phyloP scores from a whole-genome alignment of 2,888 invertebrate genomes.

The Eretmocerus hayati region DNA sequence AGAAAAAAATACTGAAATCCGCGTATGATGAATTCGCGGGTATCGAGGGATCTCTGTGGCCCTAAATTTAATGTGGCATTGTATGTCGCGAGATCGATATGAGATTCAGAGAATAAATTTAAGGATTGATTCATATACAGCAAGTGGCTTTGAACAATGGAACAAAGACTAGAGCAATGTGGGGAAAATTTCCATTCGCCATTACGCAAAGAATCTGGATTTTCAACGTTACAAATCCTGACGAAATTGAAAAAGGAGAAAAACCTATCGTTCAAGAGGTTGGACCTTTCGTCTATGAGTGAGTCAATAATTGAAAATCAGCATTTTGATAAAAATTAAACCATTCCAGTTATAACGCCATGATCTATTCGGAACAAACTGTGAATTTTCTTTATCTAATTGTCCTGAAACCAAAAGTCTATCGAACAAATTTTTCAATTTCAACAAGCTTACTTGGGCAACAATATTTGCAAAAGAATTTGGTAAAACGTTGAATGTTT shows the following conservation, averaged over 20 bases:
- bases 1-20: no score
- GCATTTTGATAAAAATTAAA: not conserved
- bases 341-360: not conserved
- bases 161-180: slow-evolving; percentile 55
- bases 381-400: not conserved
- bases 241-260: slow-evolving; percentile 62
- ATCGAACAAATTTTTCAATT: no score
- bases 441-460: no score
- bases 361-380: not conserved
- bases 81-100: no score
- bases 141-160: slow-evolving; percentile 8
- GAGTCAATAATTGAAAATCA: slow-evolving; percentile 43
- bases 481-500: no score
- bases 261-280: slow-evolving; percentile 68
- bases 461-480: no score
- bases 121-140: no score
- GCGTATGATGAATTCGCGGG: no score
- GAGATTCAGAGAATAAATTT: no score
- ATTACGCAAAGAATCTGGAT: slow-evolving; percentile 70
- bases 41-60: no score
- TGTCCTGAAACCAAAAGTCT: not conserved
- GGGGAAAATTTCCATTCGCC: slow-evolving; percentile 70
- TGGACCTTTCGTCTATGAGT: slow-evolving; percentile 81
- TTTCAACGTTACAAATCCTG: slow-evolving; percentile 76
- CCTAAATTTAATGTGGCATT: no score